These are phyloP conservation scores for Idaea straminata DNA, from an alignment of 2,888 invertebrate species.

Conservation along the genomic window DNA sequence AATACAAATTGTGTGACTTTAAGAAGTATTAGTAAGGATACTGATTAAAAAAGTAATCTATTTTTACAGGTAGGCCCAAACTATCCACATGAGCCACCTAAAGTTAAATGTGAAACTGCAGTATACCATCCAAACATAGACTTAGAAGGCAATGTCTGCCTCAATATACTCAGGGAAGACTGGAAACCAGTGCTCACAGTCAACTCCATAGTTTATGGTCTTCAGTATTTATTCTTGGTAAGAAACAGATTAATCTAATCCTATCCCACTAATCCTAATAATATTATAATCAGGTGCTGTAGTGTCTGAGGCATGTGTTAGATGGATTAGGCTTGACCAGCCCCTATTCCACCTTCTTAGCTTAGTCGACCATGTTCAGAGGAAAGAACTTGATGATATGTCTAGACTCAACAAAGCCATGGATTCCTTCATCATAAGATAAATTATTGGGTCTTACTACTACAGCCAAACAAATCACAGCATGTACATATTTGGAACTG, in stretches of 20 bases:
- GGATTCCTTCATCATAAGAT: too few species aligned
- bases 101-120: slow-evolving; percentile 98
- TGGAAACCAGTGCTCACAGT: slow-evolving; percentile 99
- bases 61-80: slow-evolving; percentile 90
- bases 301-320: too few species aligned
- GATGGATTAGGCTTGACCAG: too few species aligned
- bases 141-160: slow-evolving; percentile 97
- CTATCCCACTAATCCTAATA: too few species aligned
- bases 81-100: slow-evolving; percentile 99
- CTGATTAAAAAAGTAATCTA: background rate
- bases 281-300: too few species aligned
- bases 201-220: slow-evolving; percentile 97
- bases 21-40: background rate
- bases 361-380: background rate
- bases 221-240: slow-evolving; percentile 97
- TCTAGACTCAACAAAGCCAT: too few species aligned
- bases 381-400: background rate
- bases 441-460: too few species aligned
- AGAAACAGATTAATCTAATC: slow-evolving; percentile 26
- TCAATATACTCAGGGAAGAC: slow-evolving; percentile 98
- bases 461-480: too few species aligned
- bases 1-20: too few species aligned
- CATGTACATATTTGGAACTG: too few species aligned
- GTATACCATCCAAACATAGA: slow-evolving; percentile 99
- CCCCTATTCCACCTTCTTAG: too few species aligned